These are phyloP conservation scores for Coelinius sp. DNA, from an alignment of 2,888 invertebrate species.

Conservation along the genomic window DNA sequence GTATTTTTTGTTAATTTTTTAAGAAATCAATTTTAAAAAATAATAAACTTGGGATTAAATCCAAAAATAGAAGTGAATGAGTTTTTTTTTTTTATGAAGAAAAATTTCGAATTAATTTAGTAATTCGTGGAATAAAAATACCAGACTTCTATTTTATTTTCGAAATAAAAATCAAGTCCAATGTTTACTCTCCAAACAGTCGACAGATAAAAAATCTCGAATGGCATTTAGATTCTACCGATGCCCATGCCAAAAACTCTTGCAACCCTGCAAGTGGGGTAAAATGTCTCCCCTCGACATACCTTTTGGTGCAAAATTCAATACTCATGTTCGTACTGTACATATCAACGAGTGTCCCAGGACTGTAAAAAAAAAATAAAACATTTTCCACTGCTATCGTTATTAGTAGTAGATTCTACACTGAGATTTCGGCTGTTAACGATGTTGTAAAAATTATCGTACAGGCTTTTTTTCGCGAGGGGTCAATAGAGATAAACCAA, in stretches of 20 bases:
- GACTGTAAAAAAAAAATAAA: not conserved
- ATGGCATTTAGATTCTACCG: constrained; percentile 11
- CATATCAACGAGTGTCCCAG: not conserved
- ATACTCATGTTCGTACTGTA: not conserved
- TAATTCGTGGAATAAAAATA: too few relatives aligned
- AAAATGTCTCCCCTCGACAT: not conserved
- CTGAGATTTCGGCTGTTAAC: not conserved
- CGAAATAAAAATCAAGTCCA: constrained; percentile 58
- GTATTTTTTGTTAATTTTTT: constrained; percentile 1
- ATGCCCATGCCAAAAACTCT: not conserved
- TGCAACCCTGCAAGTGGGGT: not conserved
- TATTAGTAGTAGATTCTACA: not conserved
- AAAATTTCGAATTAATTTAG: not conserved
- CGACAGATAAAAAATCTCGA: constrained; percentile 40
- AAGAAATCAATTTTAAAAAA: too few relatives aligned
- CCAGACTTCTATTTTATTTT: not conserved
- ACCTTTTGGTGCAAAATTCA: not conserved
- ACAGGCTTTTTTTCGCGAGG: not conserved
- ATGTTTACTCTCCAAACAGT: constrained; percentile 55
- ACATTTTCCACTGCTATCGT: not conserved
- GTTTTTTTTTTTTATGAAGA: not conserved
- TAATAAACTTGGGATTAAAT: not conserved
- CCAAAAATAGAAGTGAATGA: not conserved
- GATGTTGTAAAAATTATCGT: constrained; percentile 6
- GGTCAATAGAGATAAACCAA: not conserved